These are phyloP conservation scores for Leptosomus discolor DNA, from an alignment of 2,113 vertebrate genomes.

Conservation along the genomic window DNA sequence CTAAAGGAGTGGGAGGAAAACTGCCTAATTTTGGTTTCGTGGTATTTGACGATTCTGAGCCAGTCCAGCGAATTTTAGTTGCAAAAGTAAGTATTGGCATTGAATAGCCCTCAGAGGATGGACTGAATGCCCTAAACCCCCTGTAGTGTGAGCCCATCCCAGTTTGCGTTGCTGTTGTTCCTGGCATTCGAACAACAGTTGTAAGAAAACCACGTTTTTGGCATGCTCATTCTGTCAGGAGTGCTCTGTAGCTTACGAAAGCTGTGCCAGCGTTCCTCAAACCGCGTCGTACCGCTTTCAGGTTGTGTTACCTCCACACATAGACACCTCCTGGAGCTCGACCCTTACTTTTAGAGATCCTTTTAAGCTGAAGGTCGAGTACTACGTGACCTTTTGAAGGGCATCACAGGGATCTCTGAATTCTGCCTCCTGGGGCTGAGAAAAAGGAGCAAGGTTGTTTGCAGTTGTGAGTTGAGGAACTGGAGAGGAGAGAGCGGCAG, in stretches of 20 bases:
- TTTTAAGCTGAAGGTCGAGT: background rate
- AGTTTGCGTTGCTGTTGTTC: background rate
- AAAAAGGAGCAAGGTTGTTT: background rate
- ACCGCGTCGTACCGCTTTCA: accelerated
- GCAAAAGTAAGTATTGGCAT: slow-evolving; percentile 87
- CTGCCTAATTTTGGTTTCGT: slow-evolving; percentile 98
- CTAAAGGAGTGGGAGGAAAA: slow-evolving; percentile 95
- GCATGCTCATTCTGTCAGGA: accelerated
- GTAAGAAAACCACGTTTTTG: background rate
- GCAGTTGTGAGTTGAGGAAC: background rate
- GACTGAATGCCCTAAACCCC: background rate
- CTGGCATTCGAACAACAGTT: background rate
- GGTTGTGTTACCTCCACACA: background rate
- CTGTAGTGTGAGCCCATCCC: accelerated
- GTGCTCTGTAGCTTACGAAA: background rate
- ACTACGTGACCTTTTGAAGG: background rate
- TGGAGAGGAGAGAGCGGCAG: background rate
- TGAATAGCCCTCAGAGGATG: background rate
- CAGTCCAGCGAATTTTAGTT: slow-evolving; percentile 94
- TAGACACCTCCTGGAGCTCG: background rate
- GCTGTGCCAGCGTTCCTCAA: background rate
- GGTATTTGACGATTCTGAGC: slow-evolving; percentile 95
- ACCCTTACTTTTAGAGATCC: background rate
- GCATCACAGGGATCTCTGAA: background rate
- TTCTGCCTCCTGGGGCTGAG: background rate